A percentile compares a stretch with the other conserved stretches of the same genome.
Conservation (phyloP, 2,113 vertebrate genomes). For the Apteryx mantelli region DNA sequence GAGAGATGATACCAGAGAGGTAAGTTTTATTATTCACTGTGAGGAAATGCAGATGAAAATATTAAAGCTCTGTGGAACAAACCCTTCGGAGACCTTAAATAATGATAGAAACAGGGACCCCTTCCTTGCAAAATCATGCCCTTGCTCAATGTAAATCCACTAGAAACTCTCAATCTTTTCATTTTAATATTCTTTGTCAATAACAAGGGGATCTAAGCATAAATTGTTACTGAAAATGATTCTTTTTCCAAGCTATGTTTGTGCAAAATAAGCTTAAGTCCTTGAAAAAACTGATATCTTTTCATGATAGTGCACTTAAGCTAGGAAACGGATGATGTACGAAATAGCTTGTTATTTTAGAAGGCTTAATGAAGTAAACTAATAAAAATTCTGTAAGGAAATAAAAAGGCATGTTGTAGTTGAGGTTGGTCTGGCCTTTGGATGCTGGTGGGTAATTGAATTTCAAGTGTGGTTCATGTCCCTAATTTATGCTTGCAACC, state of each 20-base stretch:
- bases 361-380: neutral
- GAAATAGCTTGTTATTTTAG: neutral
- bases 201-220: neutral
- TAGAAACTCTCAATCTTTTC: neutral
- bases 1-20: neutral
- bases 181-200: neutral
- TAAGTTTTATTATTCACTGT: neutral
- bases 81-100: neutral
- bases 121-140: neutral
- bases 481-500: neutral
- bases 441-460: neutral
- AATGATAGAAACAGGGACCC: neutral
- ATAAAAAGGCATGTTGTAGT: neutral
- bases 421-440: neutral
- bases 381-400: neutral
- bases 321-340: neutral
- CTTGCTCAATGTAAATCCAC: neutral
- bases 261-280: neutral
- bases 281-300: neutral
- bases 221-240: neutral
- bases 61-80: neutral
- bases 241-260: neutral
- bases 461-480: neutral
- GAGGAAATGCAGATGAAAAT: neutral
- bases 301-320: neutral